Percentiles rank a stretch among this genome's conserved stretches.
Conservation (phyloP, 2,113 vertebrate species). For the Bufo gargarizans region DNA sequence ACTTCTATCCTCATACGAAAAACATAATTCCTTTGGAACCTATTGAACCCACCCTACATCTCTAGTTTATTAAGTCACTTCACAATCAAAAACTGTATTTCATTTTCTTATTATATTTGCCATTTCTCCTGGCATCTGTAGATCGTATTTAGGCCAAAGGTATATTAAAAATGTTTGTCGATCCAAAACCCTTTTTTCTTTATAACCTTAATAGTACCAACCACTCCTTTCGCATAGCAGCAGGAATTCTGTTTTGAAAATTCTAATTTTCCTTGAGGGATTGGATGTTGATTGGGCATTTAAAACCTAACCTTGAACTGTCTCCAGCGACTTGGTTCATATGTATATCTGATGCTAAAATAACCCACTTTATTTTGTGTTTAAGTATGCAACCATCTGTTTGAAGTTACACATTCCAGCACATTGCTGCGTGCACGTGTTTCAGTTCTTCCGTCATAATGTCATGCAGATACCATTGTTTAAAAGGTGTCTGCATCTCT, state of each 20-base stretch:
- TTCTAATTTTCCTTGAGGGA: slow-evolving; percentile 56
- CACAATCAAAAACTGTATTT: slow-evolving; percentile 54
- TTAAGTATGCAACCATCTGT: slow-evolving; percentile 55
- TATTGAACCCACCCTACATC: slow-evolving; percentile 40
- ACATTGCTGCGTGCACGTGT: slow-evolving; percentile 37
- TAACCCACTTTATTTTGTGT: slow-evolving; percentile 50
- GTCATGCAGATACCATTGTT: slow-evolving; percentile 44
- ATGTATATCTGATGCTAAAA: slow-evolving; percentile 54
- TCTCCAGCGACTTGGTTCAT: slow-evolving; percentile 42
- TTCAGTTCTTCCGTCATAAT: slow-evolving; percentile 40
- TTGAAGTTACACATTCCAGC: slow-evolving; percentile 56
- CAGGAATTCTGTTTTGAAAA: slow-evolving; percentile 54
- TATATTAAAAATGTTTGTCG: slow-evolving; percentile 53
- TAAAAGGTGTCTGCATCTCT: slow-evolving; percentile 35
- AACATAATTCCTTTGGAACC: slow-evolving; percentile 26
- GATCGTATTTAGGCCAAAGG: slow-evolving; percentile 46
- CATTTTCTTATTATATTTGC: slow-evolving; percentile 52
- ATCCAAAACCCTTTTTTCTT: slow-evolving; percentile 46
- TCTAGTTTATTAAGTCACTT: slow-evolving; percentile 42
- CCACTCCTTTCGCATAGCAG: slow-evolving; percentile 51
- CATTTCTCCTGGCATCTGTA: slow-evolving; percentile 52
- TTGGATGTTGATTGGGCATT: slow-evolving; percentile 54
- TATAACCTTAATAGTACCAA: slow-evolving; percentile 52
- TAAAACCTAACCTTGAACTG: slow-evolving; percentile 52
- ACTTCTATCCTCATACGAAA: neutral